These are phyloP conservation scores for Thumatha senex DNA, from an alignment of 2,888 invertebrate species.

Conservation along the genomic window DNA sequence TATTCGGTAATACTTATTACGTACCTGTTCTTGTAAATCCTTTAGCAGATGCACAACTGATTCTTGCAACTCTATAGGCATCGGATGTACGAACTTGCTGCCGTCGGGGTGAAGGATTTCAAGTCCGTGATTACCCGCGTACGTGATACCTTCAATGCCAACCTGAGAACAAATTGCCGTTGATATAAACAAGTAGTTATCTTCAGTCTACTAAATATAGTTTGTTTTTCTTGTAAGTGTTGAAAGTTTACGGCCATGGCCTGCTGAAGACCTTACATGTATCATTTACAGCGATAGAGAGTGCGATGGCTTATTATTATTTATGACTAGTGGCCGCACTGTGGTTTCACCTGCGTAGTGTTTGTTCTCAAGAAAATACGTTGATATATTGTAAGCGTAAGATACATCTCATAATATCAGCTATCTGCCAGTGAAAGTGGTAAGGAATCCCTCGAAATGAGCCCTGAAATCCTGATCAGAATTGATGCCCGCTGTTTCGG, in stretches of 20 bases:
- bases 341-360: too few relatives aligned
- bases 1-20: too few relatives aligned
- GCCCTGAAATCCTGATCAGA: too few relatives aligned
- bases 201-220: neutral
- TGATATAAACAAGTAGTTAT: too few relatives aligned
- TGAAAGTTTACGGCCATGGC: neutral
- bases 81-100: constrained; percentile 94
- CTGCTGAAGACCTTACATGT: neutral
- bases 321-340: too few relatives aligned
- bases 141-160: constrained; percentile 94
- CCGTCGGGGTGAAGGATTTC: constrained; percentile 96
- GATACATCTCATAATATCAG: too few relatives aligned
- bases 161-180: constrained; percentile 73
- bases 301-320: neutral
- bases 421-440: too few relatives aligned
- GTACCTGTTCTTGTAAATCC: constrained; percentile 91
- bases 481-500: too few relatives aligned
- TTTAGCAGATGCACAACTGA: constrained; percentile 91
- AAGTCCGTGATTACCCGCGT: constrained; percentile 94
- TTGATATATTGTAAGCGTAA: too few relatives aligned
- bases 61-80: constrained; percentile 92
- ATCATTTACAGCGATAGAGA: neutral
- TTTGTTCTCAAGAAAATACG: too few relatives aligned
- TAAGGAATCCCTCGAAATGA: too few relatives aligned
- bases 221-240: neutral